Evolutionary conservation across 2,797 vertebrate species (phyloP).

Genomic region (Thamnophis elegans): DNA sequence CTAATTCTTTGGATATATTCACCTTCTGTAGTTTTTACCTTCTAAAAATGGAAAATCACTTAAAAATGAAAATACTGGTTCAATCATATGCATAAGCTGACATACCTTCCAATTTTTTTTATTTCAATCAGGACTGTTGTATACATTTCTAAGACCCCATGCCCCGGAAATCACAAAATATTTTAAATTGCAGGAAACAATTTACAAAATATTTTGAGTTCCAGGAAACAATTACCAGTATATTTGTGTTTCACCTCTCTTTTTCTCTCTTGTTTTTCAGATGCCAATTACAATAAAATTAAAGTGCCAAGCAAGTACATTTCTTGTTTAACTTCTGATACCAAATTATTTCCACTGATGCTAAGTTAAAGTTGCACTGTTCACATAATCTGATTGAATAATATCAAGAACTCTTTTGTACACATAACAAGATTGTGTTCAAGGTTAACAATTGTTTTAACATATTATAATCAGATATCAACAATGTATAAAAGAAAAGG

Average conservation of each 20-base stretch:
- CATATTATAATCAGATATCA: background rate
- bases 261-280: background rate
- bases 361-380: background rate
- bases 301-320: background rate
- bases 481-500: background rate
- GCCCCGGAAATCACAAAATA: background rate
- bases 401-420: background rate
- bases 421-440: background rate
- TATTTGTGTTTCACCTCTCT: background rate
- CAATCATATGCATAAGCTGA: background rate
- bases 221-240: too few relatives aligned
- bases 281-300: background rate
- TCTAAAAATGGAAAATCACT: background rate
- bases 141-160: background rate
- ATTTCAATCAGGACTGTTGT: background rate
- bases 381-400: background rate
- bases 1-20: background rate
- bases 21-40: background rate
- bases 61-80: background rate
- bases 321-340: background rate
- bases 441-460: conserved; percentile 19
- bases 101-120: background rate
- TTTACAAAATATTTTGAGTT: background rate
- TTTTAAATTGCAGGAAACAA: background rate
- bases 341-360: background rate